Percentiles rank a stretch among this genome's conserved stretches.
Evolutionary conservation across 2,113 vertebrate genomes (phyloP).

Genomic region (Thamnophis sirtalis): DNA sequence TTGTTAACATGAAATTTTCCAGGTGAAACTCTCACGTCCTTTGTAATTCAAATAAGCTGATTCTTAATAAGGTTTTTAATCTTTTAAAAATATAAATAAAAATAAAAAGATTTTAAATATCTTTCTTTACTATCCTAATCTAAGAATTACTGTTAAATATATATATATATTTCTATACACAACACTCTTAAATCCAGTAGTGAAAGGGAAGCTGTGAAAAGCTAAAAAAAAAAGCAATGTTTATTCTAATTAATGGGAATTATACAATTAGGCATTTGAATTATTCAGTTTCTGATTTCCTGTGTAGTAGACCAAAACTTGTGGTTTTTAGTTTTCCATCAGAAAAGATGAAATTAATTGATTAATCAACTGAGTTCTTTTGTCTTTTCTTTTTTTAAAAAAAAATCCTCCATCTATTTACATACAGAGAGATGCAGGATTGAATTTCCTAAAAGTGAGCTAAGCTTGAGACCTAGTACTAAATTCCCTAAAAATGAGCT

Average conservation of each 20-base stretch:
- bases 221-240: conserved; percentile 30
- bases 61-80: conserved; percentile 1
- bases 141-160: conserved; percentile 26
- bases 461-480: background rate
- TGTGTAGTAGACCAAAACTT: conserved; percentile 21
- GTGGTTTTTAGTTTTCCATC: conserved; percentile 20
- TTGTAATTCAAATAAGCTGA: background rate
- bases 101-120: background rate
- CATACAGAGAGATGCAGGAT: background rate
- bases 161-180: conserved; percentile 6
- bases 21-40: background rate
- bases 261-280: conserved; percentile 48
- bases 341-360: conserved; percentile 22
- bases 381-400: background rate
- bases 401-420: background rate
- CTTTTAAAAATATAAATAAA: background rate
- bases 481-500: background rate
- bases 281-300: conserved; percentile 42
- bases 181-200: background rate
- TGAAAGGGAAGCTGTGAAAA: conserved; percentile 11
- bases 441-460: background rate
- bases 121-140: conserved; percentile 19
- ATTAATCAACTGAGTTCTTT: conserved; percentile 13
- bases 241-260: conserved; percentile 40
- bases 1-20: background rate